Evolutionary conservation across 1,140 invertebrate species (phyloP).

Genomic region (Pseudomyrmex concolor): DNA sequence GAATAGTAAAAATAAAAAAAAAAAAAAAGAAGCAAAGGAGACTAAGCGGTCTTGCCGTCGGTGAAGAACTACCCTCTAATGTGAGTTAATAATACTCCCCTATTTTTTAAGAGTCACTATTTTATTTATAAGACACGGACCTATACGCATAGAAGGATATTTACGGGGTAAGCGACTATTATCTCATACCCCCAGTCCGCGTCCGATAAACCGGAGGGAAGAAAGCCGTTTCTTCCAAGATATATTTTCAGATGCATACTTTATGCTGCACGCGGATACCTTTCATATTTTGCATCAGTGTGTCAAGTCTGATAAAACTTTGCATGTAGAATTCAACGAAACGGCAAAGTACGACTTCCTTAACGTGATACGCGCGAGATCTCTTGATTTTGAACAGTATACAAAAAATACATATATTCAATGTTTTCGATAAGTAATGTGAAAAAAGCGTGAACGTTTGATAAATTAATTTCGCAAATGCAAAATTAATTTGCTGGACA

Average conservation of each 20-base stretch:
- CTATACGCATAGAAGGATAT: constrained; percentile 66
- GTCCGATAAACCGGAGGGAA: constrained; percentile 45
- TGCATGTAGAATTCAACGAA: constrained; percentile 31
- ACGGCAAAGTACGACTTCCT: not conserved
- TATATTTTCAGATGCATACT: constrained; percentile 56
- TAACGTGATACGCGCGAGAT: not conserved
- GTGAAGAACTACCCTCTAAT: constrained; percentile 75
- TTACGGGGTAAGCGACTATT: constrained; percentile 68
- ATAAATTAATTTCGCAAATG: not conserved
- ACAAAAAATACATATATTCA: not conserved
- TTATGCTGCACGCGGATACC: constrained; percentile 28
- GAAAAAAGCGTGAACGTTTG: not conserved
- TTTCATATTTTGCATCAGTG: constrained; percentile 36
- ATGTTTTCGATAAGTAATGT: not conserved
- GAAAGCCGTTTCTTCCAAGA: constrained; percentile 34
- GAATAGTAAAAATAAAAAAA: not conserved
- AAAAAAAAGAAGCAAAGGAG: not conserved
- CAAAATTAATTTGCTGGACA: not conserved
- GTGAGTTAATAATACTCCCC: constrained; percentile 81
- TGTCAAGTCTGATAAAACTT: constrained; percentile 35
- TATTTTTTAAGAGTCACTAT: constrained; percentile 79
- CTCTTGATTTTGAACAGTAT: too few species aligned
- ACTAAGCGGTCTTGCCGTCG: constrained; percentile 26
- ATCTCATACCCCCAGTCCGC: constrained; percentile 48
- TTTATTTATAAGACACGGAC: constrained; percentile 79